Conservation (phyloP, 2,113 vertebrate genomes). For the Sialia sialis region DNA sequence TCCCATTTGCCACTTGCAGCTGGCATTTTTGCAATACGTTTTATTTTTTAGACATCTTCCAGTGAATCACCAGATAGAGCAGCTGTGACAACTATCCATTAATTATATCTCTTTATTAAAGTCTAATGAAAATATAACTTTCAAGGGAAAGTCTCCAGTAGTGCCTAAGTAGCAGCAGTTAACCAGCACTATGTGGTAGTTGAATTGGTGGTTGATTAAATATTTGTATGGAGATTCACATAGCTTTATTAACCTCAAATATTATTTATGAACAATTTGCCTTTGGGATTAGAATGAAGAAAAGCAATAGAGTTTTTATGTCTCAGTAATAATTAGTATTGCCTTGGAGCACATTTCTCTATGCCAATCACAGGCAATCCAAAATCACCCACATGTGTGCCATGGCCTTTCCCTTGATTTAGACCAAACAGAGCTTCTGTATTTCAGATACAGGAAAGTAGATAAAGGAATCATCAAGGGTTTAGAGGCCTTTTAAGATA, state of each 20-base stretch:
- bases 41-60: slow-evolving; percentile 14
- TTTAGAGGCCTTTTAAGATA: background rate
- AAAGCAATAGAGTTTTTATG: background rate
- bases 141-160: background rate
- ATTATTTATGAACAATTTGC: background rate
- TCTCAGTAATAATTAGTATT: background rate
- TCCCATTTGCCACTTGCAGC: slow-evolving; percentile 2
- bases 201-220: background rate
- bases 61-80: slow-evolving; percentile 5
- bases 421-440: background rate
- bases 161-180: background rate
- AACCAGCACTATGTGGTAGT: background rate
- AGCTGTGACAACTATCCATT: slow-evolving; percentile 27
- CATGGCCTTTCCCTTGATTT: background rate
- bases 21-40: slow-evolving; percentile 9
- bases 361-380: background rate
- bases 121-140: background rate
- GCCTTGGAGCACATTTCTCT: background rate
- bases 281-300: background rate
- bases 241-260: background rate
- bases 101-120: slow-evolving; percentile 17
- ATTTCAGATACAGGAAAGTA: background rate
- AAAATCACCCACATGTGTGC: background rate
- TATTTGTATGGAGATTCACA: slow-evolving; percentile 25
- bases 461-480: background rate